A percentile compares a stretch with the other conserved stretches of the same genome.
Conservation (phyloP, 1,140 invertebrate genomes). For the Drosophila tani region DNA sequence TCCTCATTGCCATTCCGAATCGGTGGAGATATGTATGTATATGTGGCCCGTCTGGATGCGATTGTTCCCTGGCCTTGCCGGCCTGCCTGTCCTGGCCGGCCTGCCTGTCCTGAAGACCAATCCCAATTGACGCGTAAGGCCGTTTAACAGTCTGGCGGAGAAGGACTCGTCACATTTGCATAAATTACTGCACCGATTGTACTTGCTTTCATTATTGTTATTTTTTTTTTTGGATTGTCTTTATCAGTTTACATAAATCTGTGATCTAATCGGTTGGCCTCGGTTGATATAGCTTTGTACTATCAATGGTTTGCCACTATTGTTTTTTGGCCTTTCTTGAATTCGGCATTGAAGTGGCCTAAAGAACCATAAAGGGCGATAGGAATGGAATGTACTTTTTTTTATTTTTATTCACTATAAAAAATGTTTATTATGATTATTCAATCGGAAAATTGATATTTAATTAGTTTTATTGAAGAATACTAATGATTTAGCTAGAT, state of each 20-base stretch:
- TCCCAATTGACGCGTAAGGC: constrained; percentile 69
- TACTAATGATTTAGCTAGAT: not conserved
- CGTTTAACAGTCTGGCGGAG: constrained; percentile 71
- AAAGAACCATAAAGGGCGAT: not conserved
- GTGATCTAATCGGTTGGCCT: constrained; percentile 33
- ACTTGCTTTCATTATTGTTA: not conserved
- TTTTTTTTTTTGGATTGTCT: not conserved
- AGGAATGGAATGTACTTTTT: not conserved
- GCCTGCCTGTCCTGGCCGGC: constrained; percentile 2
- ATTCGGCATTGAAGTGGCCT: constrained; percentile 1
- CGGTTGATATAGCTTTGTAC: not conserved
- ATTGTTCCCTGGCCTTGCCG: constrained; percentile 4
- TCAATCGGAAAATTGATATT: constrained; percentile 5
- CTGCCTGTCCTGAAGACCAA: constrained; percentile 17
- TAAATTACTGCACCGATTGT: constrained; percentile 55
- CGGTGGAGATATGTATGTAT: constrained; percentile 20
- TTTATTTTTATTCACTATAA: not conserved
- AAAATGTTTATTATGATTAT: not conserved
- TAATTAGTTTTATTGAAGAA: not conserved
- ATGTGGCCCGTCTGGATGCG: constrained; percentile 14
- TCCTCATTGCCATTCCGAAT: constrained; percentile 63
- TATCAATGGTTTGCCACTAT: constrained; percentile 4
- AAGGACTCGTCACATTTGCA: constrained; percentile 57
- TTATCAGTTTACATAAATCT: constrained; percentile 46
- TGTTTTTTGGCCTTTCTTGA: not conserved